Conservation (phyloP, 2,113 vertebrate genomes). For the Datnioides undecimradiatus region DNA sequence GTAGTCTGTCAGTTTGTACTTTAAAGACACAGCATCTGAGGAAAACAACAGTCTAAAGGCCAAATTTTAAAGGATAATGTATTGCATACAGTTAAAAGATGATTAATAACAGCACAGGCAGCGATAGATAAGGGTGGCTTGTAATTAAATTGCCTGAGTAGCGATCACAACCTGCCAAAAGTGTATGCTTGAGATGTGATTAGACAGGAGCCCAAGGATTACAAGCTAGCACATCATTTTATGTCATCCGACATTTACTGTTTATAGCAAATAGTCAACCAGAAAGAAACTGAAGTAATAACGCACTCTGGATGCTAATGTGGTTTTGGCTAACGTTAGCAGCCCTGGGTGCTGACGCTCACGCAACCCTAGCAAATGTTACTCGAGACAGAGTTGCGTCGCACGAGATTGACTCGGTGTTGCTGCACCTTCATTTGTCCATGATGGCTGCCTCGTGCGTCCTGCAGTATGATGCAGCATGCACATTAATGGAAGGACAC, state of each 20-base stretch:
- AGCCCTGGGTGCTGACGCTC: not conserved
- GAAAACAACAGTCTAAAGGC: not conserved
- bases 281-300: not conserved
- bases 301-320: not conserved
- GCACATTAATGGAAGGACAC: too few species aligned
- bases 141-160: not conserved
- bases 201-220: not conserved
- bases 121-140: not conserved
- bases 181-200: not conserved
- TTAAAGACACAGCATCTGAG: constrained; percentile 5
- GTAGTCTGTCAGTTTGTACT: constrained; percentile 7
- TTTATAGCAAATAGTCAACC: not conserved
- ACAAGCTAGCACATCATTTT: not conserved
- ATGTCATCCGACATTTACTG: not conserved
- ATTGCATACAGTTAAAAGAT: not conserved
- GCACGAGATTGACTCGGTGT: too few species aligned
- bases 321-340: not conserved
- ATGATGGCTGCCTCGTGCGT: too few species aligned
- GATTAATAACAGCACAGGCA: not conserved
- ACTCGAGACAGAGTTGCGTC: too few species aligned
- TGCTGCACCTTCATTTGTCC: too few species aligned
- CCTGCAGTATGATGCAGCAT: too few species aligned
- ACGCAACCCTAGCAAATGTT: not conserved
- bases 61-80: not conserved
- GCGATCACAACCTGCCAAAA: not conserved